These are phyloP conservation scores for Thysanoteuthis rhombus DNA, from an alignment of 2,888 invertebrate species.

Conservation along the genomic window DNA sequence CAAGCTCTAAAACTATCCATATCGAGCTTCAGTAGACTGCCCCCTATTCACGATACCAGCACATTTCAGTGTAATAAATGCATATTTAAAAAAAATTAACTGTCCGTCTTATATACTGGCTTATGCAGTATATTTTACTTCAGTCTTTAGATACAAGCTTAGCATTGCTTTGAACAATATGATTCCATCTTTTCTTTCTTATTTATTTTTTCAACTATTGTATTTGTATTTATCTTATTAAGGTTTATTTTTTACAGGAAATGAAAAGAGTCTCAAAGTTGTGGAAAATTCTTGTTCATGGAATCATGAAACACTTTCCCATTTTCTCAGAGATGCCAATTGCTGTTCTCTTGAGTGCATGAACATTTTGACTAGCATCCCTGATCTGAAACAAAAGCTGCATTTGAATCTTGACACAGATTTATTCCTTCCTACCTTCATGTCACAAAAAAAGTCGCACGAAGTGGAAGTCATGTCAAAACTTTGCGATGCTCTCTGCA, in stretches of 20 bases:
- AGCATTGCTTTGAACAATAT: background rate
- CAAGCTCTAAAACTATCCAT: too few relatives aligned
- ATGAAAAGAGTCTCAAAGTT: background rate
- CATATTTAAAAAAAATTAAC: too few relatives aligned
- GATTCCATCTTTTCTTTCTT: background rate
- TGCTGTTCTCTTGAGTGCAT: constrained; percentile 33
- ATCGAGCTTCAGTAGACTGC: too few relatives aligned
- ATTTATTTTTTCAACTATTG: background rate
- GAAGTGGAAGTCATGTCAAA: constrained; percentile 61
- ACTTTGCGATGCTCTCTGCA: constrained; percentile 49
- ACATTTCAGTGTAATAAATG: too few relatives aligned
- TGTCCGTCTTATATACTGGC: too few relatives aligned
- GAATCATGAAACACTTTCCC: background rate
- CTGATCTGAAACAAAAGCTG: background rate
- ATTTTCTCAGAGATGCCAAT: constrained; percentile 24
- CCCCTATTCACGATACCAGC: too few relatives aligned
- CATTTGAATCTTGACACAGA: constrained; percentile 24
- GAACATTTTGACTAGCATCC: constrained; percentile 22
- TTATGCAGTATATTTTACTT: too few relatives aligned
- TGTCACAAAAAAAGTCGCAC: constrained; percentile 63
- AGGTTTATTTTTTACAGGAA: background rate
- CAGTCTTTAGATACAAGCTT: too few relatives aligned
- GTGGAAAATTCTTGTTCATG: background rate
- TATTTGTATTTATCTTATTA: background rate
- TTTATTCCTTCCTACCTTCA: constrained; percentile 46